These are phyloP conservation scores for Alsophila aescularia DNA, from an alignment of 2,888 invertebrate genomes.

Conservation along the genomic window DNA sequence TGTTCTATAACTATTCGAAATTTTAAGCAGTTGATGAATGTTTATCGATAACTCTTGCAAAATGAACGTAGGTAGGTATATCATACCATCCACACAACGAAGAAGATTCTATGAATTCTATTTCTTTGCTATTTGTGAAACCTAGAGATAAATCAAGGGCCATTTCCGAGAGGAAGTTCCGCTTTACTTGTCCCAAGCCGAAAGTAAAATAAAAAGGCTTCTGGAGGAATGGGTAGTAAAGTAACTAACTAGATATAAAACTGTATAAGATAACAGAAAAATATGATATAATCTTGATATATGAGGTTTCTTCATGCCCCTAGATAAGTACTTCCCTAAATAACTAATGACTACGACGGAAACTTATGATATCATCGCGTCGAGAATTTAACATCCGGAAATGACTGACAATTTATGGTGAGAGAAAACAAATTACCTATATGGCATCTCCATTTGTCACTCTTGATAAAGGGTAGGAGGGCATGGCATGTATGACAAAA, in stretches of 20 bases:
- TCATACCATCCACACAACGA: too few relatives aligned
- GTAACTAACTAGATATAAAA: neutral
- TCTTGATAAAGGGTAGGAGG: conserved; percentile 4
- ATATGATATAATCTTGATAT: too few relatives aligned
- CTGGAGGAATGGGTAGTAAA: neutral
- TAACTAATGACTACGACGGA: conserved; percentile 23
- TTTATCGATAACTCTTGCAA: neutral
- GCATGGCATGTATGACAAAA: neutral
- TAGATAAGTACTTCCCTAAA: conserved; percentile 10
- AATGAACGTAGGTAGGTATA: too few relatives aligned
- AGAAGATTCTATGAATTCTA: too few relatives aligned
- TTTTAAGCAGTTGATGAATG: too few relatives aligned
- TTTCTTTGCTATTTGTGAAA: conserved; percentile 4
- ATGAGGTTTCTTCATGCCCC: neutral
- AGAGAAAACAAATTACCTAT: conserved; percentile 23
- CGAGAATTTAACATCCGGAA: conserved; percentile 19
- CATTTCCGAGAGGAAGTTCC: conserved; percentile 16
- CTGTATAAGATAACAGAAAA: too few relatives aligned
- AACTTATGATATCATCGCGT: conserved; percentile 21
- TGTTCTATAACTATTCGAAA: too few relatives aligned
- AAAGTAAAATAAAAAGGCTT: conserved; percentile 7
- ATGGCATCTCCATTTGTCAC: conserved; percentile 16
- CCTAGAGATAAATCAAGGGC: conserved; percentile 8
- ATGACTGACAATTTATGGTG: conserved; percentile 18
- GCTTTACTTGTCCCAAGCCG: conserved; percentile 11